Percentiles rank a stretch among this genome's conserved stretches.
Evolutionary conservation across 2,888 invertebrate species (phyloP).

Genomic region (Andrena chrysosceles): DNA sequence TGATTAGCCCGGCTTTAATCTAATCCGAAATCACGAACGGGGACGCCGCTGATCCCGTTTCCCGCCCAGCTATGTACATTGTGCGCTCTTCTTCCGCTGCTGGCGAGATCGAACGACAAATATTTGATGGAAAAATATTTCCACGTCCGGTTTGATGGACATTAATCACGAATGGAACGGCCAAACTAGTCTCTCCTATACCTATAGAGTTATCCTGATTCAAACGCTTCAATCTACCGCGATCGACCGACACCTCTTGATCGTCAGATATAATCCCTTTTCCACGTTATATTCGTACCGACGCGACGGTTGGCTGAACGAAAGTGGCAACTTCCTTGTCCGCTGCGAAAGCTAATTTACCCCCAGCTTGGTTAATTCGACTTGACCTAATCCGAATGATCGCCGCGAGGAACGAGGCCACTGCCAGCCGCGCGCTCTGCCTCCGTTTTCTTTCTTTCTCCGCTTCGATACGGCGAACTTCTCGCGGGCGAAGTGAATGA

Average conservation of each 20-base stretch:
- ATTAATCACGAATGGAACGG: constrained; percentile 11
- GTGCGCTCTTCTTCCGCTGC: neutral
- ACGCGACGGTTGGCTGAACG: constrained; percentile 46
- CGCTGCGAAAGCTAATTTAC: constrained; percentile 61
- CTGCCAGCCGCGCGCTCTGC: constrained; percentile 70
- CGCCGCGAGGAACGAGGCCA: constrained; percentile 68
- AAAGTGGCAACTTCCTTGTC: constrained; percentile 55
- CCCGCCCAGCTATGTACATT: neutral
- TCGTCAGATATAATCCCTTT: constrained; percentile 44
- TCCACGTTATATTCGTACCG: constrained; percentile 5
- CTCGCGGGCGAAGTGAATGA: constrained; percentile 46
- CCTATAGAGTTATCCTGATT: neutral
- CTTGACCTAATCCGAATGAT: constrained; percentile 60
- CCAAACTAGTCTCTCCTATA: neutral
- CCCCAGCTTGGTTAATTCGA: constrained; percentile 59
- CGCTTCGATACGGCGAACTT: constrained; percentile 50
- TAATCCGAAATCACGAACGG: constrained; percentile 63
- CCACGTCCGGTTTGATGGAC: neutral
- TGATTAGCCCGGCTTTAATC: constrained; percentile 62
- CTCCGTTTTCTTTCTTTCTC: constrained; percentile 39
- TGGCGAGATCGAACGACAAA: constrained; percentile 19
- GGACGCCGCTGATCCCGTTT: constrained; percentile 12
- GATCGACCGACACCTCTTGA: constrained; percentile 26
- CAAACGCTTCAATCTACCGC: neutral
- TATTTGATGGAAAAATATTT: constrained; percentile 40